Base-by-base conservation (phyloP, 1,140 invertebrate species). In the Coptotermes formosanus region DNA sequence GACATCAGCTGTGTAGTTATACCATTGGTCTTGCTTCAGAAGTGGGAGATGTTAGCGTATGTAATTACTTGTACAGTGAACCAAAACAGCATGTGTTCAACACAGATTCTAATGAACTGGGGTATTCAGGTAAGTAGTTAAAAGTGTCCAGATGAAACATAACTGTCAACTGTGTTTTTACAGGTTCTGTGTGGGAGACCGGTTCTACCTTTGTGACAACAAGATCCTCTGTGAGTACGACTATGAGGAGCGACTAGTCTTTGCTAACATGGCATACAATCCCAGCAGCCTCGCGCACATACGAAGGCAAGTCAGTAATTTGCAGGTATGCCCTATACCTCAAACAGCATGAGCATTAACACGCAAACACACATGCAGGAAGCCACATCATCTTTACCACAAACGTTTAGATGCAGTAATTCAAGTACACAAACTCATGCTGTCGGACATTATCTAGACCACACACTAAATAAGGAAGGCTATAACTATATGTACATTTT, bases 161-260 rank as follows among this genome's bases (percentile, higher is more conserved):
- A 21, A 55, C 19, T 55, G 19, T 21, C 19, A 21, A 55, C n/a
- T 55, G 32, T 1, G 14, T 86, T 89, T 92, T 48, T 92, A 2
- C 93, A 98, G 97, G 93, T 98, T 98, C 93, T 98, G 97, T 92
- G 97, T 98, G 8, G 97, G 97, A 4, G 97, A 98, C 90, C 93
- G 96, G 89, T 98, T 97, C 91, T 98, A 97, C 91, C 91, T 98
- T 88, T 97, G 96, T 91, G 97, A 98, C 91, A 98, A 98, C 92
- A 97, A 97, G 92, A 97, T 98, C 87, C 93, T 98, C 3, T 98
- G 97, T 91, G 96, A 98, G 90, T 97, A 97, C 90, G 97, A 98
- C 91, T 98, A 98, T 91, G 96, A 98, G 90, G 97, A 98, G 91
- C 92, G 96, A 88, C 93, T 97, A 91, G 95, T 97, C 86, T 98